Evolutionary conservation across 2,888 invertebrate genomes (phyloP).

Genomic region (Galeopsomyia nigrocyanea): DNA sequence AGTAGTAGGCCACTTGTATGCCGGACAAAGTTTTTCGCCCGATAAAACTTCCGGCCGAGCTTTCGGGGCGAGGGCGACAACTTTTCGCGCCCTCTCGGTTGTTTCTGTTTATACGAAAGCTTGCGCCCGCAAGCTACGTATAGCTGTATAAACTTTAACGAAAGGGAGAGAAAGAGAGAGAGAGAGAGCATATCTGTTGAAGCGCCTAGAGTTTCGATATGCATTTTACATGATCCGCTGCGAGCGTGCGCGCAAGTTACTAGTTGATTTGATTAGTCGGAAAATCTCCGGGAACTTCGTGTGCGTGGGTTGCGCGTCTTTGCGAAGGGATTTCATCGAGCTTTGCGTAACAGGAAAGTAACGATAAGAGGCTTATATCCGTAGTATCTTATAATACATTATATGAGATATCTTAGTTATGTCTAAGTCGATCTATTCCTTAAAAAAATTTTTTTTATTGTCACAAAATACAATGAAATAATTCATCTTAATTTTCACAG

Average conservation of each 20-base stretch:
- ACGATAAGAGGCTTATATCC: no score
- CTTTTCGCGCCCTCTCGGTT: slow-evolving; percentile 8
- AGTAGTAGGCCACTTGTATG: neutral
- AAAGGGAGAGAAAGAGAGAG: neutral
- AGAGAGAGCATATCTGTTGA: slow-evolving; percentile 29
- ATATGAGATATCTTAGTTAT: no score
- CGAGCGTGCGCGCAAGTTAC: neutral
- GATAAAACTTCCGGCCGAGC: slow-evolving; percentile 19
- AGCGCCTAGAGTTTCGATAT: neutral
- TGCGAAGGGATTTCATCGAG: no score
- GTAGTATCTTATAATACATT: no score
- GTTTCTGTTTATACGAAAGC: slow-evolving; percentile 16
- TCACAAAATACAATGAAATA: no score
- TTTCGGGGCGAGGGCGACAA: slow-evolving; percentile 17
- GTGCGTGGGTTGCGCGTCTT: no score
- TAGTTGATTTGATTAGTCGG: slow-evolving; percentile 6
- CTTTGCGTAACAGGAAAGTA: no score
- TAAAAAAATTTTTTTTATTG: no score
- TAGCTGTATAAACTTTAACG: slow-evolving; percentile 36
- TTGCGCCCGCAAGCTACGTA: neutral
- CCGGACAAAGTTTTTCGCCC: neutral
- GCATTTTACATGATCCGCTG: neutral
- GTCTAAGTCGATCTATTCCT: no score
- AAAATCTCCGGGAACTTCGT: no score
- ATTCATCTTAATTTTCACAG: no score